Conservation (phyloP, 2,797 vertebrate genomes). For the Microctenopoma steveboyesi region DNA sequence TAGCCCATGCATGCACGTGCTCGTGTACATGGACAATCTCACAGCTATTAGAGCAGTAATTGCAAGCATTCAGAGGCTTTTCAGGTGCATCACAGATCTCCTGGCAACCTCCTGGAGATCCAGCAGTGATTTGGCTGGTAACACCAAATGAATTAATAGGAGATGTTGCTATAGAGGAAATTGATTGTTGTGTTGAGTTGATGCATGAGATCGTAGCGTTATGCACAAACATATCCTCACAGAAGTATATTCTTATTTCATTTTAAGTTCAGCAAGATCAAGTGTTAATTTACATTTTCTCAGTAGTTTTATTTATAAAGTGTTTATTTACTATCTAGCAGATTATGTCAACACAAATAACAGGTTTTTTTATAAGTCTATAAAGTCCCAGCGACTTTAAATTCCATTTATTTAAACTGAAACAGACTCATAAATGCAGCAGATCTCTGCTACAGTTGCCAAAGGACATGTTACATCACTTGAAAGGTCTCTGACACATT, state of each 20-base stretch:
- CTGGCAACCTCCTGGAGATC: slow-evolving; percentile 52
- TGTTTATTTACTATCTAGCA: background rate
- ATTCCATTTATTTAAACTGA: background rate
- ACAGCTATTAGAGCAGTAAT: slow-evolving; percentile 36
- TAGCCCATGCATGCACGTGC: slow-evolving; percentile 33
- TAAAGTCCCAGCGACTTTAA: background rate
- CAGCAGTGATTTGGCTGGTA: slow-evolving; percentile 15
- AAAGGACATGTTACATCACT: slow-evolving; percentile 44
- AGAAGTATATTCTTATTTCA: no score
- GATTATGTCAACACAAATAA: background rate
- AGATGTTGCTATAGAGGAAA: background rate
- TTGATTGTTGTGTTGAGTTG: no score
- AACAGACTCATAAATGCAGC: slow-evolving; percentile 5
- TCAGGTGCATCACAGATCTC: slow-evolving; percentile 56
- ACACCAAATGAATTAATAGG: background rate
- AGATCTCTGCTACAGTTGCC: slow-evolving; percentile 42
- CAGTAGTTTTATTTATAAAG: no score
- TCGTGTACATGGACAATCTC: slow-evolving; percentile 43
- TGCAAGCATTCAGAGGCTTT: slow-evolving; percentile 57
- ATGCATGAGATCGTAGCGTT: no score
- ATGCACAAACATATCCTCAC: no score
- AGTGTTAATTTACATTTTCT: background rate
- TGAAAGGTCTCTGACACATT: slow-evolving; percentile 42
- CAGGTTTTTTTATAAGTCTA: no score
- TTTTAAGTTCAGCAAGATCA: background rate